phyloP scores from a whole-genome alignment of 2,113 vertebrate genomes.

The Equus przewalskii region DNA sequence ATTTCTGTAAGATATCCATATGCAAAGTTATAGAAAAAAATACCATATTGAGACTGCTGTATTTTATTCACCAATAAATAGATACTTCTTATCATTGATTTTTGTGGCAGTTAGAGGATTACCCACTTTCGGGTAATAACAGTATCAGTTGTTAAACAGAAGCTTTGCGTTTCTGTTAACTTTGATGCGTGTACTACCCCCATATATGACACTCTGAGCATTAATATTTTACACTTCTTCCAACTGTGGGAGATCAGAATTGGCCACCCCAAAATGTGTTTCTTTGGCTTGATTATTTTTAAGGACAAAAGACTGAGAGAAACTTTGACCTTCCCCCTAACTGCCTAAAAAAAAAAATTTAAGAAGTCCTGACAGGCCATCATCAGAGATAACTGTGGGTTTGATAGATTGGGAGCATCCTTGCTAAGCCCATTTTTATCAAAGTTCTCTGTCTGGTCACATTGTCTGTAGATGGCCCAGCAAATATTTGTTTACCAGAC shows the following conservation, averaged over 20 bases:
- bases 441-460: too few relatives aligned
- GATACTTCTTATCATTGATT: neutral
- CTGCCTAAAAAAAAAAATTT: too few relatives aligned
- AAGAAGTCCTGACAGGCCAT: too few relatives aligned
- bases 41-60: neutral
- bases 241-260: neutral
- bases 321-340: too few relatives aligned
- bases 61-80: neutral
- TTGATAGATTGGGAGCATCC: too few relatives aligned
- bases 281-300: too few relatives aligned
- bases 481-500: too few relatives aligned
- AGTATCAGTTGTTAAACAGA: neutral
- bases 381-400: too few relatives aligned
- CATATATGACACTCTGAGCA: fast-evolving
- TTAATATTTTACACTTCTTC: neutral
- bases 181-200: neutral
- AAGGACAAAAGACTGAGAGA: too few relatives aligned
- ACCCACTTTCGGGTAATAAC: neutral
- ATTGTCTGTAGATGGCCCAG: too few relatives aligned
- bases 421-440: too few relatives aligned
- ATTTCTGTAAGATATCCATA: neutral
- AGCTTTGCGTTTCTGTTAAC: neutral
- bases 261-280: too few relatives aligned
- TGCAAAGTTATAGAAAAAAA: neutral
- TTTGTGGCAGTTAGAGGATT: neutral